Percentiles rank a stretch among this genome's conserved stretches.
These are phyloP conservation scores for Hormiphora californensis DNA, from an alignment of 37 sponge, comb jelly and placozoan species.

Conservation along the genomic window DNA sequence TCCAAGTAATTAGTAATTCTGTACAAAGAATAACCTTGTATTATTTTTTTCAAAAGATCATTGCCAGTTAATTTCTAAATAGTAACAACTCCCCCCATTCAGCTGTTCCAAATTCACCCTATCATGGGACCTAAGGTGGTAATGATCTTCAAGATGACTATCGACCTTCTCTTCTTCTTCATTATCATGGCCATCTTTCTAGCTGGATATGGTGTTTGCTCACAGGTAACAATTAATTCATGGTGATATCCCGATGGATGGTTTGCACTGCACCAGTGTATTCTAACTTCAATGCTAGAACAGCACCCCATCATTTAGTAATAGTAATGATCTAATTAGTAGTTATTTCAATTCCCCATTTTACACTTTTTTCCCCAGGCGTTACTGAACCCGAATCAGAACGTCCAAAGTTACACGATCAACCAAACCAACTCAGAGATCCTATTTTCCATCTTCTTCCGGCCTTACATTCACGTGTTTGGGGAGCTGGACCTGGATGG, in stretches of 20 bases:
- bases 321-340: no score
- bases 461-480: constrained; percentile 36
- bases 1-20: no score
- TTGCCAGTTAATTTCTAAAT: no score
- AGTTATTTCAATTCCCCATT: not conserved
- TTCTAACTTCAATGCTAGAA: no score
- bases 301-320: no score
- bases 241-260: no score
- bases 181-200: constrained; percentile 9
- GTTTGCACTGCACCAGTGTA: no score
- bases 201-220: not conserved
- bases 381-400: constrained; percentile 24
- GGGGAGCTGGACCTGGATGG: constrained; percentile 48
- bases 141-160: constrained; percentile 27
- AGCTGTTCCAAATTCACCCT: constrained; percentile 18
- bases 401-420: not conserved
- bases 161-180: constrained; percentile 52
- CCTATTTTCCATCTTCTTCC: not conserved
- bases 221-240: constrained; percentile 34
- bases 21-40: no score
- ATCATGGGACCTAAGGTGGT: constrained; percentile 43
- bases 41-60: no score
- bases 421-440: not conserved
- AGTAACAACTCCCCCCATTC: no score
- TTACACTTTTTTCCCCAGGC: not conserved